phyloP scores from a whole-genome alignment of 2,797 vertebrate species.

The Zonotrichia albicollis region DNA sequence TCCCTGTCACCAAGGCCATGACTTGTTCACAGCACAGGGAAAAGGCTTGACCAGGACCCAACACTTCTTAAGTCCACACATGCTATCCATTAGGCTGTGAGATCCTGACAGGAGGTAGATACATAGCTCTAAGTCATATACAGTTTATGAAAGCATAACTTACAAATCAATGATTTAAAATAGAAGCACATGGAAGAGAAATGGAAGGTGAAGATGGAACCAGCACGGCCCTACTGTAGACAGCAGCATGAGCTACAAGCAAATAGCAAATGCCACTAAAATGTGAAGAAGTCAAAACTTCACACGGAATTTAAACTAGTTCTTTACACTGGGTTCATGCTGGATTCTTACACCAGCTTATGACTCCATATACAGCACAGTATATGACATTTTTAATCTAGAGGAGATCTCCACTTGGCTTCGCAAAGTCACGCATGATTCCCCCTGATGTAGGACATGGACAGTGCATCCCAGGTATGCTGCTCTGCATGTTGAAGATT shows the following conservation, averaged over 20 bases:
- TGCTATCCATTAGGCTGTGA: constrained; percentile 1
- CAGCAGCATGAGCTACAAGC: background rate
- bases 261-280: background rate
- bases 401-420: background rate
- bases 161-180: constrained; percentile 1
- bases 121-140: background rate
- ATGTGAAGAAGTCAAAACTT: background rate
- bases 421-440: background rate
- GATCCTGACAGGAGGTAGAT: background rate
- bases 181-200: background rate
- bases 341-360: background rate
- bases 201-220: background rate
- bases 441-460: background rate
- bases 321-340: background rate
- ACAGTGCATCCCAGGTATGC: background rate
- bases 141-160: constrained; percentile 8
- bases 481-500: background rate
- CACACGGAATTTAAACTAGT: background rate
- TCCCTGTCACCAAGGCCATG: accelerated
- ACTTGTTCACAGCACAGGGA: background rate
- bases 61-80: background rate
- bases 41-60: background rate
- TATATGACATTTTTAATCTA: background rate
- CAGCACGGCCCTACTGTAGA: background rate
- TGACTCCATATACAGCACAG: background rate